Evolutionary conservation across 2,113 vertebrate genomes (phyloP).

Genomic region (Albula glossodonta): DNA sequence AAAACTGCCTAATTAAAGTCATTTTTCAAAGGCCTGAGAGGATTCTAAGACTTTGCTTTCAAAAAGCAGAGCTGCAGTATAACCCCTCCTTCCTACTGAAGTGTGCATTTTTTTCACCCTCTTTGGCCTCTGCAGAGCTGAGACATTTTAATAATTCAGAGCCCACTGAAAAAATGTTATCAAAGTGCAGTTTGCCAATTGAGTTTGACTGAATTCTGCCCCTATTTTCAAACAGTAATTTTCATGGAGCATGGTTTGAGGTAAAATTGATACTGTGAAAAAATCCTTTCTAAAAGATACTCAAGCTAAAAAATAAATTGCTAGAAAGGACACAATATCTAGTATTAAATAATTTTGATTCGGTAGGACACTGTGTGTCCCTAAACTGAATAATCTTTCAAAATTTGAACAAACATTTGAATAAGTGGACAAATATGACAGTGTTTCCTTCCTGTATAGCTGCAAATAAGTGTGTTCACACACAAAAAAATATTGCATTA

Average conservation of each 20-base stretch:
- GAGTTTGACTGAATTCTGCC: conserved; percentile 18
- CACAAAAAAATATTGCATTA: conserved; percentile 26
- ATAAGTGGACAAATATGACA: conserved; percentile 43
- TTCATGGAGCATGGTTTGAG: not conserved
- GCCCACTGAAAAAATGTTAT: conserved; percentile 47
- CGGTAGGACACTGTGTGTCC: conserved; percentile 11
- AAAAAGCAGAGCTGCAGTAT: conserved; percentile 14
- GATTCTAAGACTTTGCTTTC: conserved; percentile 36
- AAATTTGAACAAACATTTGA: conserved; percentile 33
- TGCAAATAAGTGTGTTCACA: conserved; percentile 38
- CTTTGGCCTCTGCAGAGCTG: conserved; percentile 40
- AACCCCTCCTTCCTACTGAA: not conserved
- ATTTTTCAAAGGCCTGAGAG: conserved; percentile 58
- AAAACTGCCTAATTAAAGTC: conserved; percentile 62
- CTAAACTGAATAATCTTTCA: conserved; percentile 36
- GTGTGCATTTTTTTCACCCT: conserved; percentile 26
- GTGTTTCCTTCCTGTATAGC: conserved; percentile 29
- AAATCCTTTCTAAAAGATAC: conserved; percentile 21
- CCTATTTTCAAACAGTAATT: conserved; percentile 8
- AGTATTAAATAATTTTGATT: not conserved
- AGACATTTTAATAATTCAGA: conserved; percentile 57
- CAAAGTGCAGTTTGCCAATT: conserved; percentile 47
- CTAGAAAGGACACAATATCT: not conserved
- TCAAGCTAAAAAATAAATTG: not conserved
- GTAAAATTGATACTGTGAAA: conserved; percentile 38